Base-by-base conservation (phyloP, 92 coral and sea anemone genomes). In the Ricordea florida region DNA sequence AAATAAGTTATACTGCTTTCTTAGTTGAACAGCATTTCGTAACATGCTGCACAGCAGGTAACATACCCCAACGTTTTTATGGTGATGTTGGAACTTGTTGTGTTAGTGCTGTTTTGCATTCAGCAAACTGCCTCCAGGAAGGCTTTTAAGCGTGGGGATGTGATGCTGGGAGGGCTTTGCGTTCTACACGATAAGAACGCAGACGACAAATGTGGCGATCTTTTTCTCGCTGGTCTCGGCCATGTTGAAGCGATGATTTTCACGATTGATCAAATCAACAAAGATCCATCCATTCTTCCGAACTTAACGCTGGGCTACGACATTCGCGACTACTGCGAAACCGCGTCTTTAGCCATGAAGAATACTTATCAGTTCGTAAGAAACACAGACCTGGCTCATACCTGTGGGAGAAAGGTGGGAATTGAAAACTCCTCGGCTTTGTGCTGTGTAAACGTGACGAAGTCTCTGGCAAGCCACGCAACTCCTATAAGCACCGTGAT, bases 321-420 rank as follows among this genome's bases (percentile, higher is more conserved):
- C 77, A 90, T 90, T 40, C 82, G 90, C 53, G 96, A 90, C 84
- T 71, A 79, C 55, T 90, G 96, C 80, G 88, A 79, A 67, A 70
- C 70, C 35, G 71, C 84, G 11, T 62, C 86, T 52, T 72, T 65
- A 43, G 81, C 89, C 13, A 62, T 83, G 4, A 79, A 58, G 32
- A 68, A 85, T 37, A 78, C 76, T 40, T 85, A 79, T 58, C 61
- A 69, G 62, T 85, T 85, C 43, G 74, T 83, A 5, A 57, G 74
- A 33, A 85, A 83, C 23, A 71, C 65, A 14, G 62, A 71, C 34
- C 33, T 78, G 70, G 38, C 78, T 71, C 62, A n/a, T n/a, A n/a
- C n/a, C n/a, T n/a, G n/a, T n/a, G n/a, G n/a, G n/a, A n/a, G n/a
- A n/a, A n/a, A n/a, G n/a, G n/a, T 25, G 5, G 21, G 14, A 14